Percentiles rank a stretch among this genome's conserved stretches.
Evolutionary conservation across 1,140 invertebrate genomes (phyloP).

Genomic region (Paraescarpia echinospica): DNA sequence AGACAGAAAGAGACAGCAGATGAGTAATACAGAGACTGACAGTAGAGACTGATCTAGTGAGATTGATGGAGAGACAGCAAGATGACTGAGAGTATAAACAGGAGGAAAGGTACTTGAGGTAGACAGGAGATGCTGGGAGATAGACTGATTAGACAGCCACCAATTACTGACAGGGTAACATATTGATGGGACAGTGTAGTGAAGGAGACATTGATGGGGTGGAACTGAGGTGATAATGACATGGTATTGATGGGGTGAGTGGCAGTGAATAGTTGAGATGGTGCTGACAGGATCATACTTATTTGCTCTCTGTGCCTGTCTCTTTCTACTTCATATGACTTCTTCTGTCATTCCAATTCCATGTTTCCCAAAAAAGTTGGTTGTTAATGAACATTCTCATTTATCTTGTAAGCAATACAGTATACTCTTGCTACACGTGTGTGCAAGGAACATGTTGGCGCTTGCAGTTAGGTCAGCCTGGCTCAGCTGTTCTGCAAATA

Average conservation of each 20-base stretch:
- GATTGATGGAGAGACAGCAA: background rate
- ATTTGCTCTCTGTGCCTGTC: background rate
- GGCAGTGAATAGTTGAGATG: background rate
- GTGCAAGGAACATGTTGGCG: too few relatives aligned
- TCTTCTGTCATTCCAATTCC: background rate
- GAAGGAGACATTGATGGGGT: background rate
- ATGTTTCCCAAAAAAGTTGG: background rate
- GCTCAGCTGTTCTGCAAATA: too few relatives aligned
- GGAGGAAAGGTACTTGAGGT: background rate
- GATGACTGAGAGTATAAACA: background rate
- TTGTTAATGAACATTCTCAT: too few relatives aligned
- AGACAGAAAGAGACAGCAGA: too few relatives aligned
- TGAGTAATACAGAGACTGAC: too few relatives aligned
- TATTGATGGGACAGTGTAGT: background rate
- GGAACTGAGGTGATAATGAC: background rate
- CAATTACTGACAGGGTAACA: background rate
- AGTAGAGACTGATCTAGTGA: too few relatives aligned
- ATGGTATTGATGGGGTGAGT: background rate
- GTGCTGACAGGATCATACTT: background rate
- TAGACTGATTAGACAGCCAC: background rate
- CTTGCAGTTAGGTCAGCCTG: too few relatives aligned
- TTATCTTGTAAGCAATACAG: too few relatives aligned
- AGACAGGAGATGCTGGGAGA: background rate
- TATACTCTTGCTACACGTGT: too few relatives aligned
- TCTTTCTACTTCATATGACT: background rate